A percentile compares a stretch with the other conserved stretches of the same genome.
Conservation (phyloP, 1,140 invertebrate species). For the Pseudobourletiella spinata region DNA sequence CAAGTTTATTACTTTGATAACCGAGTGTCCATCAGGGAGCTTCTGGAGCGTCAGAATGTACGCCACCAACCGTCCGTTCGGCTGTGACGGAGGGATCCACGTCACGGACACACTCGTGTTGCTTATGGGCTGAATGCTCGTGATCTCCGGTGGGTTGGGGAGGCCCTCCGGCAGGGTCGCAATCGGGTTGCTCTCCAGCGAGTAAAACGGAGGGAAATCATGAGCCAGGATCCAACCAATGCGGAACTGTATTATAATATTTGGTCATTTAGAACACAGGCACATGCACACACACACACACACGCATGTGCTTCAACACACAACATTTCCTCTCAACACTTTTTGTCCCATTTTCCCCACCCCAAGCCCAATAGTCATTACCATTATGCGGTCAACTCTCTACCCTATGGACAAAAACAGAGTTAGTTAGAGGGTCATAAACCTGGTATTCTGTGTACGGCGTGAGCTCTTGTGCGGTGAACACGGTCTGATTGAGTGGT, state of each 20-base stretch:
- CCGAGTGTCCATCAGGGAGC: slow-evolving; percentile 30
- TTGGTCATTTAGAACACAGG: too few relatives aligned
- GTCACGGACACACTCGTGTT: slow-evolving; percentile 71
- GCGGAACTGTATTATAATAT: slow-evolving; percentile 72
- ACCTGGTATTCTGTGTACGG: slow-evolving; percentile 85
- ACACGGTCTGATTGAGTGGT: slow-evolving; percentile 47
- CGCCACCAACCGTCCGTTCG: slow-evolving; percentile 75
- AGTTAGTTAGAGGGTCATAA: too few relatives aligned
- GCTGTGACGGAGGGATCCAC: slow-evolving; percentile 76
- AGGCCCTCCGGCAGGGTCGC: slow-evolving; percentile 62
- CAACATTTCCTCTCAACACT: too few relatives aligned
- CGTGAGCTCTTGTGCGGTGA: slow-evolving; percentile 63
- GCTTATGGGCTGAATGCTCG: slow-evolving; percentile 68
- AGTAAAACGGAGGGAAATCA: slow-evolving; percentile 61
- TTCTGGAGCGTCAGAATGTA: slow-evolving; percentile 57
- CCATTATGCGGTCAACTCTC: too few relatives aligned
- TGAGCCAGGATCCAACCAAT: slow-evolving; percentile 58
- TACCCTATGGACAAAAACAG: too few relatives aligned
- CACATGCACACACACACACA: too few relatives aligned
- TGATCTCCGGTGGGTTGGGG: slow-evolving; percentile 58
- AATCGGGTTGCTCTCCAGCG: slow-evolving; percentile 68
- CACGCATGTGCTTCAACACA: too few relatives aligned
- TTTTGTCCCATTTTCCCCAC: too few relatives aligned
- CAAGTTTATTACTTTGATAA: slow-evolving; percentile 34
- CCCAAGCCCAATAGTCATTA: too few relatives aligned